Conservation (phyloP, 2,888 invertebrate genomes). For the Hemithea aestivaria region DNA sequence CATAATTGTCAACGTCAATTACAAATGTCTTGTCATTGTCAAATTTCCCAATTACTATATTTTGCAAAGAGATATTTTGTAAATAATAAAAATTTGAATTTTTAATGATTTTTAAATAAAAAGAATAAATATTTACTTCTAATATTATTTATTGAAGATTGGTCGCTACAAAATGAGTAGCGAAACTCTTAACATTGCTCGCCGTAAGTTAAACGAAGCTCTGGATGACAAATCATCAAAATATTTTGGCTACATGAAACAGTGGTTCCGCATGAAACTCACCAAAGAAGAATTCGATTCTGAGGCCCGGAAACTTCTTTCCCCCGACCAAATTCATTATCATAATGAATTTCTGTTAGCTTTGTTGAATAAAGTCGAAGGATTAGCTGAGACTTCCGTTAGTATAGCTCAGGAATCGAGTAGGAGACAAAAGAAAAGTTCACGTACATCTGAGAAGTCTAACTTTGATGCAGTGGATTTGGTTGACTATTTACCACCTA, state of each 20-base stretch:
- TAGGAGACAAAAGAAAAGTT: conserved; percentile 74
- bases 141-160: no score
- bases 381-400: conserved; percentile 65
- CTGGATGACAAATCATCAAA: conserved; percentile 84
- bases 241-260: conserved; percentile 86
- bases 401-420: conserved; percentile 67
- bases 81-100: no score
- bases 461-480: conserved; percentile 81
- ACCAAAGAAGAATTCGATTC: conserved; percentile 91
- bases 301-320: conserved; percentile 86
- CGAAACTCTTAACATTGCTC: conserved; percentile 76
- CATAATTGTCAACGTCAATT: no score
- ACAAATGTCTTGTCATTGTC: no score
- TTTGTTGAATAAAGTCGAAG: conserved; percentile 86
- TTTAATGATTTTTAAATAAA: no score
- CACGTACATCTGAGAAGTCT: conserved; percentile 77
- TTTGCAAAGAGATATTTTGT: no score
- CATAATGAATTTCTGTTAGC: conserved; percentile 93
- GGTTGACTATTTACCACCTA: conserved; percentile 77
- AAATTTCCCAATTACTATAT: no score
- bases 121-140: no score
- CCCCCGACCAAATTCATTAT: conserved; percentile 85
- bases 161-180: conserved; percentile 57
- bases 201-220: conserved; percentile 80
- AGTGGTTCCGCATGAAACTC: conserved; percentile 86